Base-by-base conservation (phyloP, 2,113 vertebrate species). In the Rostratula benghalensis region DNA sequence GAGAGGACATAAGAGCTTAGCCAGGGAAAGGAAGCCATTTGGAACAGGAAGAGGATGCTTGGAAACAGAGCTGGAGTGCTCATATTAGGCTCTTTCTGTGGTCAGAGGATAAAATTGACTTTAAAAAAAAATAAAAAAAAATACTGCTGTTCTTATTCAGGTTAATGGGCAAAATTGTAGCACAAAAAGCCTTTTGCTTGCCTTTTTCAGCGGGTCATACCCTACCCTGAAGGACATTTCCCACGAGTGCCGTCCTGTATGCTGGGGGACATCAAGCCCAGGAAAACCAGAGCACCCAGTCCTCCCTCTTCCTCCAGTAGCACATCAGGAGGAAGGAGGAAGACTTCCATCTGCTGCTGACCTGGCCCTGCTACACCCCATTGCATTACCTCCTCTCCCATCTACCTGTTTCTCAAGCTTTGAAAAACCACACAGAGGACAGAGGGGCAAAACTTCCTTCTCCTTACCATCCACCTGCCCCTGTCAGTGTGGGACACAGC, bases 21-120 rank as follows among this genome's bases (percentile, higher is more conserved):
- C 73, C 79, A 75, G 86, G 15, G 63, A 95, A n/a, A 73, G 95
- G 93, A 97, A 96, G 54, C 94, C 85, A 96, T 96, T 94, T 98
- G 95, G 96, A 97, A 95, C 94, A 57, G 82, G 97, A 98, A 98
- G 23, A 95, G 97, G 96, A 98, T 96, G 93, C 68, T 87, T 95
- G 74, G 70, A 80, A 94, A 70, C 27, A 33, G 87, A 94, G 75
- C 53, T 69, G 35, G 75, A 92, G 73, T 64, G 79, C 79, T 95
- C 64, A 43, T 90, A 90, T 48, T 83, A 30, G 76, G 43, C 14
- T 30, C 10, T 89, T 92, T 89, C 14, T 3, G 61, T 73, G 57
- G 71, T 84, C 77, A 86, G 35, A 80, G 12, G 17, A 87, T 37
- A 33, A 89, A 74, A 89, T 2, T 23, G 41, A 65, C 45, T 12